Evolutionary conservation across 53 echinoderm and acorn worm species (phyloP).

Genomic region (Apostichopus leukothele): DNA sequence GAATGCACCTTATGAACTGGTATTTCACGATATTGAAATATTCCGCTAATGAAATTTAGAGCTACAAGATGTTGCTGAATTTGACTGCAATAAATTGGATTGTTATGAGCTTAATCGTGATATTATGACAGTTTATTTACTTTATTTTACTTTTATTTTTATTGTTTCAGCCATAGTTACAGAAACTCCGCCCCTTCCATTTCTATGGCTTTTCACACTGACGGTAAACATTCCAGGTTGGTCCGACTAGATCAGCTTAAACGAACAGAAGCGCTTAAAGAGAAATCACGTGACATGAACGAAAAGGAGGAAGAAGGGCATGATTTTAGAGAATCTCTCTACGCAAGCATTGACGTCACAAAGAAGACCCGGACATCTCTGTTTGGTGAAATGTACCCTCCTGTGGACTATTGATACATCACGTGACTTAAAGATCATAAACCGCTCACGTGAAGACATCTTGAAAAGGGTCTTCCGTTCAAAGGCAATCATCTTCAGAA

Average conservation of each 20-base stretch:
- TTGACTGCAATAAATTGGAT: too few relatives aligned
- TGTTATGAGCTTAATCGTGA: too few relatives aligned
- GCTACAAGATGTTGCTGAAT: too few relatives aligned
- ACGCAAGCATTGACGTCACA: neutral
- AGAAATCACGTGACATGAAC: neutral
- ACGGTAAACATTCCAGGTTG: neutral
- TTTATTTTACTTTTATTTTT: neutral
- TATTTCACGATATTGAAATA: too few relatives aligned
- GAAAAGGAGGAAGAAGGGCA: neutral
- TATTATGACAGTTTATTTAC: neutral
- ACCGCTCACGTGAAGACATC: too few relatives aligned
- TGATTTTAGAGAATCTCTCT: slow-evolving; percentile 25
- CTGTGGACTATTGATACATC: neutral
- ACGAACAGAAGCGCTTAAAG: neutral
- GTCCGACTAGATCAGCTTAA: neutral
- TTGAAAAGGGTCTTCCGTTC: neutral
- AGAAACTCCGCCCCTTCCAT: neutral
- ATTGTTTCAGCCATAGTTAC: neutral
- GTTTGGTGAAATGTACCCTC: neutral
- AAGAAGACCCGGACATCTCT: neutral
- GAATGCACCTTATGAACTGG: too few relatives aligned
- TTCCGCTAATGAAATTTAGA: too few relatives aligned
- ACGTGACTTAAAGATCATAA: too few relatives aligned
- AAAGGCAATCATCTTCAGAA: too few relatives aligned
- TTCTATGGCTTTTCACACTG: neutral